Base-by-base conservation (phyloP, 2,888 invertebrate genomes). In the Hypomecis atomaria region DNA sequence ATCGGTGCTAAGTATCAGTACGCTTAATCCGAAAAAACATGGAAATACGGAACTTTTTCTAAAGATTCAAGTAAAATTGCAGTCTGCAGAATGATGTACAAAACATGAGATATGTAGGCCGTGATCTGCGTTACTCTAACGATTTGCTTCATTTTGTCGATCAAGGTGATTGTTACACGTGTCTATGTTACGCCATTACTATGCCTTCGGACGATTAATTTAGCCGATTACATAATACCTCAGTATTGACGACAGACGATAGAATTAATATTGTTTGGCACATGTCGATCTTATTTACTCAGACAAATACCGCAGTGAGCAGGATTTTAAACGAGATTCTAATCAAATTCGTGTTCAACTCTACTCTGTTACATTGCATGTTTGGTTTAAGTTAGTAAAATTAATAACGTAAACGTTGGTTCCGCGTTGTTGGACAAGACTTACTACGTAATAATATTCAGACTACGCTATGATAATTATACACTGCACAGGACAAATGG, bases 201-300 rank as follows among this genome's bases (percentile, higher is more conserved):
- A 33, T 37, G 45, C 33, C 37, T 43, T 40, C 37, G 33, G 37
- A 37, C 43, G 23, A 49, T 34, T 43, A 48, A 58, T 62, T 62
- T 52, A 42, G 45, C 37, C 47, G 52, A 44, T 62, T 57, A 47
- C 62, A 52, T 45, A 52, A 47, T 56, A 38, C 47, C 23, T n/a
- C 33, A 43, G 9, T 44, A 54, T 33, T 43, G 43, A 52, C 40
- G 38, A 23, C 10, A 36, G 43, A 49, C 49, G 48, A n/a, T 40
- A 33, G 13, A 11, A 52, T 44, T 33, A 40, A 57, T 57, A 57
- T 57, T 52, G 52, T 61, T 55, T 62, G 57, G 56, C 50, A 56
- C 34, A 45, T 11, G 52, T 57, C 45, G 50, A 62, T 55, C n/a
- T n/a, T 8, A 8, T 11, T 23, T n/a, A 44, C 5, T 38, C 11